Conservation (phyloP, 2,113 vertebrate genomes). For the Sminthopsis crassicaudata region DNA sequence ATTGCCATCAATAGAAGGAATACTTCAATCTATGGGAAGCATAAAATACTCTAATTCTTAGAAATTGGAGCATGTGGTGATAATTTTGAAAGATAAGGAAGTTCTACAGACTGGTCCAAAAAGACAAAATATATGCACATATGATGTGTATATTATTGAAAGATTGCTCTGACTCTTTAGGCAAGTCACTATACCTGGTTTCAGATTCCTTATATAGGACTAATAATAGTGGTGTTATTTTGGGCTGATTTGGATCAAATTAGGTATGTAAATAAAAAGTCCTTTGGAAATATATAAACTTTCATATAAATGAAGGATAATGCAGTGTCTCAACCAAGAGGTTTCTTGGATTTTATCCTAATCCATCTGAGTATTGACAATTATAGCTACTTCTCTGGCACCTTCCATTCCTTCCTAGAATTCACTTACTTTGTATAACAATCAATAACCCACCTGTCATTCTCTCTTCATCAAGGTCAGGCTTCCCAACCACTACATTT, state of each 20-base stretch:
- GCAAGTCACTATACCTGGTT: neutral
- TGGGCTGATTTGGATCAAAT: neutral
- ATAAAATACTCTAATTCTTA: neutral
- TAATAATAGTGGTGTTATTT: neutral
- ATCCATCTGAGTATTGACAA: neutral
- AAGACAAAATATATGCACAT: neutral
- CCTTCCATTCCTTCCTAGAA: neutral
- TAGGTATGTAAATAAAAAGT: neutral
- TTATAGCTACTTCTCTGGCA: neutral
- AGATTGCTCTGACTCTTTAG: neutral
- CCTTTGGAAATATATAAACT: neutral
- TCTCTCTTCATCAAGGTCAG: neutral
- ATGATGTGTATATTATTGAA: too few relatives aligned
- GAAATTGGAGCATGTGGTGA: neutral
- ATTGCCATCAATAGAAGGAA: neutral
- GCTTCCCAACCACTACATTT: neutral
- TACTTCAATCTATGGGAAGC: neutral
- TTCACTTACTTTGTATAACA: neutral
- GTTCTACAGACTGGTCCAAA: neutral
- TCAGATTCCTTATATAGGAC: neutral
- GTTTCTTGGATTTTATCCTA: neutral
- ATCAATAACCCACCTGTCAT: neutral
- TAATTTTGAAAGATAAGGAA: neutral
- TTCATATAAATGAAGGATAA: neutral
- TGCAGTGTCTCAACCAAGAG: neutral